Conservation (phyloP, 2,888 invertebrate species). For the Acleris literana region DNA sequence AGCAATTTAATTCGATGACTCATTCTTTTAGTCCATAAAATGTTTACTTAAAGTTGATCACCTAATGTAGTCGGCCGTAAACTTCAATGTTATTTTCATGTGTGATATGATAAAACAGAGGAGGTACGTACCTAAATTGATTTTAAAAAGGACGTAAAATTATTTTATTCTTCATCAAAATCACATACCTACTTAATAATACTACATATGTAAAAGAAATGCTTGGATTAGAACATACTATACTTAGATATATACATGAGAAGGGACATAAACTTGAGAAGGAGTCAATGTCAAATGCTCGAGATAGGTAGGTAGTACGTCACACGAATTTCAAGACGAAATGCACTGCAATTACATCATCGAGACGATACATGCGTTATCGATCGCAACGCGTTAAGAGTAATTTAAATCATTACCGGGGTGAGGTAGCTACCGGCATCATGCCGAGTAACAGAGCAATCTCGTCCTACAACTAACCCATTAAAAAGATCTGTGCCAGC, state of each 20-base stretch:
- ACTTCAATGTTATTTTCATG: constrained; percentile 14
- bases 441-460: constrained; percentile 58
- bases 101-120: too few relatives aligned
- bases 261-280: too few relatives aligned
- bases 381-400: constrained; percentile 47
- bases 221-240: too few relatives aligned
- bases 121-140: too few relatives aligned
- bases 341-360: constrained; percentile 56
- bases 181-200: too few relatives aligned
- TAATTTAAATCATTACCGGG: constrained; percentile 62
- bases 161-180: too few relatives aligned
- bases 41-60: constrained; percentile 41
- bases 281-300: too few relatives aligned
- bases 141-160: too few relatives aligned
- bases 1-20: constrained; percentile 75
- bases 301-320: too few relatives aligned
- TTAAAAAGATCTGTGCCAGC: constrained; percentile 59
- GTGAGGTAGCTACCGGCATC: constrained; percentile 46
- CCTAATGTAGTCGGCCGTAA: constrained; percentile 6
- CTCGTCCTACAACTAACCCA: constrained; percentile 50
- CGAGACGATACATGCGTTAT: constrained; percentile 49
- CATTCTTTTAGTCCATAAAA: constrained; percentile 63
- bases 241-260: too few relatives aligned
- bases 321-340: not conserved
- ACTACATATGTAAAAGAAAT: too few relatives aligned